Evolutionary conservation across 2,113 vertebrate genomes (phyloP).

Genomic region (Aptenodytes patagonicus): DNA sequence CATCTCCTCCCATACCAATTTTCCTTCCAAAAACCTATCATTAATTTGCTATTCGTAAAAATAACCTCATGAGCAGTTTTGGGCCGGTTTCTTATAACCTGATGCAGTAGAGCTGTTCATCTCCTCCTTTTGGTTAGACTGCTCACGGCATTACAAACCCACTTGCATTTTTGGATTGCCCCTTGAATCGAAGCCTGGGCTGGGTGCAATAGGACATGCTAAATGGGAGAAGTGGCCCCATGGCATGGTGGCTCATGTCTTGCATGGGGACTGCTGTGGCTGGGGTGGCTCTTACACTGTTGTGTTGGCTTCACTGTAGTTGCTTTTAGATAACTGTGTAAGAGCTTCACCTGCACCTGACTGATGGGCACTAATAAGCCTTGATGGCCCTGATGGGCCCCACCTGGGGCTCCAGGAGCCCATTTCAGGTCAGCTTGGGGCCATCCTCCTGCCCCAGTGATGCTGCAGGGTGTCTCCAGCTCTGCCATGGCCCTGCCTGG

Average conservation of each 20-base stretch:
- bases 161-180: background rate
- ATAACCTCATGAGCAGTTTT: background rate
- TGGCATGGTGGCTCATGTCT: background rate
- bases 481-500: fast-evolving
- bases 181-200: background rate
- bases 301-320: background rate
- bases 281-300: background rate
- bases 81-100: background rate
- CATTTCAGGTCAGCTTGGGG: background rate
- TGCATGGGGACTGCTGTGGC: background rate
- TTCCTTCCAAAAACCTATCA: constrained; percentile 16
- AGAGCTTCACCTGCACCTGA: background rate
- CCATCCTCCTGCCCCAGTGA: fast-evolving
- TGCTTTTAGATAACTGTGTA: background rate
- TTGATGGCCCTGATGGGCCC: background rate
- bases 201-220: background rate
- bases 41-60: constrained; percentile 15
- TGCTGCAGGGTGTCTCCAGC: background rate
- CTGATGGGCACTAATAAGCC: background rate
- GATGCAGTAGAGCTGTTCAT: background rate
- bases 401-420: background rate
- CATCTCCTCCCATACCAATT: background rate
- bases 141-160: background rate
- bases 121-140: background rate
- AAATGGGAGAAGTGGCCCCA: background rate